Evolutionary conservation across 2,888 invertebrate species (phyloP), one percentile per base, ranked within the genome.

Genomic region (Drosophila formosana): DNA sequence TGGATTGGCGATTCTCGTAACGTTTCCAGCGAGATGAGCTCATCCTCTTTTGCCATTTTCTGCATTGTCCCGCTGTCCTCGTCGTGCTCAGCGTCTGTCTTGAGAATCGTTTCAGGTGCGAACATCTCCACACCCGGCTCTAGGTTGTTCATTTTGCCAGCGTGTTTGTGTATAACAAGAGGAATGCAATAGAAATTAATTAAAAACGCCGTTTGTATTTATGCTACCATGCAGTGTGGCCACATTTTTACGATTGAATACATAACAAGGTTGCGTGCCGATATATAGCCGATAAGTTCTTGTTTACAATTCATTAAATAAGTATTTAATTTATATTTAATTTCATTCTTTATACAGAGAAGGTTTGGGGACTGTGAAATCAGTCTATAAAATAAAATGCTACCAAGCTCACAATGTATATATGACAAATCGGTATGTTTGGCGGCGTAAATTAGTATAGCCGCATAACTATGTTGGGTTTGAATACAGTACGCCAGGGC

Each of bases 1-100:
- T 98, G 93, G 91, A 98, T 98, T 43, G 98, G 98, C 1, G 98
- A 98, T 13, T 97, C 95, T 84, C 98, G 94, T 82, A 99, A 93
- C 91, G 97, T 98, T 93, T 99, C 98, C 90, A 96, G 94, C 90
- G 98, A 97, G 87, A 98, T 94, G 67, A 98, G 94, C 91, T 95
- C 96, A 90, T 96, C 97, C 3, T 87, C 89, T 3, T 80, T 78
- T 26, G 7, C 26, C 39, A 7, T 55, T 2, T 7, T 23, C 34
- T 51, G 62, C 25, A 13, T 9, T 26, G 11, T 39, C 52, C 52
- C 58, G 1, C 9, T 13, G 25, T 34, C 28, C 3, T 45, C 50
- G 28, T 45, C 50, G 28, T 4, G 18, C 13, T 66, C 66, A 0
- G 62, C 70, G 7, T 72, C 73, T 1, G 71, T 43, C 7, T 85